These are phyloP conservation scores for Archaeoteleia sp. DNA, from an alignment of 2,888 invertebrate genomes.

Conservation along the genomic window DNA sequence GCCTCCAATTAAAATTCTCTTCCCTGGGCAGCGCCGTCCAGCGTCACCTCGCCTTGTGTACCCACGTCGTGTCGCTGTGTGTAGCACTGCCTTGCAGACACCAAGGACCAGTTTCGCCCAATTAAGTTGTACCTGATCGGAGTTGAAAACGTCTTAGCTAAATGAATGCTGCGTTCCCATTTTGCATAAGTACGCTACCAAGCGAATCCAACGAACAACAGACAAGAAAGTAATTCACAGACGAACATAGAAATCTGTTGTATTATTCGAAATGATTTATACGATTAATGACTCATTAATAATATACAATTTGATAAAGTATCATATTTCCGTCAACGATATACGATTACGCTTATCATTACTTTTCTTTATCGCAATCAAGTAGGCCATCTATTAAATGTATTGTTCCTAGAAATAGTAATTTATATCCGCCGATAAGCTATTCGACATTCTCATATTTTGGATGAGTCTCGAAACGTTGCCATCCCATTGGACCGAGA, in stretches of 20 bases:
- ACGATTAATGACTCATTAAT: too few species aligned
- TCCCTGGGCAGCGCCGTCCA: constrained; percentile 36
- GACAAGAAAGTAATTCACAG: constrained; percentile 6
- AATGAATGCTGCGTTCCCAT: constrained; percentile 38
- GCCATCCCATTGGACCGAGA: too few species aligned
- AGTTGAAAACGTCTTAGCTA: constrained; percentile 49
- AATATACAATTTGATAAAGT: too few species aligned
- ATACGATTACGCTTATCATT: too few species aligned
- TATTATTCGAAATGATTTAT: too few species aligned
- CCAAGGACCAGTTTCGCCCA: constrained; percentile 69
- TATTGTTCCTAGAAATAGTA: too few species aligned
- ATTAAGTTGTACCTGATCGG: constrained; percentile 70
- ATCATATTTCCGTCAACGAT: too few species aligned
- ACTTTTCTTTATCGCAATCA: too few species aligned
- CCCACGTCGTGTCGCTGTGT: constrained; percentile 39
- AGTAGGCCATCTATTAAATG: too few species aligned
- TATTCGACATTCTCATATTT: too few species aligned
- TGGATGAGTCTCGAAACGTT: too few species aligned
- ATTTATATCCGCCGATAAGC: too few species aligned
- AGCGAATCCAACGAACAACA: constrained; percentile 4
- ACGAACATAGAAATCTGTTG: background rate
- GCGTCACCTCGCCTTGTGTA: constrained; percentile 46
- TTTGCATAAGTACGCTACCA: constrained; percentile 44
- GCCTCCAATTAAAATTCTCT: constrained; percentile 64
- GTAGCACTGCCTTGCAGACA: constrained; percentile 48